A percentile compares a stretch with the other conserved stretches of the same genome.
These are phyloP conservation scores for Campylorhamphus procurvoides DNA, from an alignment of 2,113 vertebrate species.

Conservation along the genomic window DNA sequence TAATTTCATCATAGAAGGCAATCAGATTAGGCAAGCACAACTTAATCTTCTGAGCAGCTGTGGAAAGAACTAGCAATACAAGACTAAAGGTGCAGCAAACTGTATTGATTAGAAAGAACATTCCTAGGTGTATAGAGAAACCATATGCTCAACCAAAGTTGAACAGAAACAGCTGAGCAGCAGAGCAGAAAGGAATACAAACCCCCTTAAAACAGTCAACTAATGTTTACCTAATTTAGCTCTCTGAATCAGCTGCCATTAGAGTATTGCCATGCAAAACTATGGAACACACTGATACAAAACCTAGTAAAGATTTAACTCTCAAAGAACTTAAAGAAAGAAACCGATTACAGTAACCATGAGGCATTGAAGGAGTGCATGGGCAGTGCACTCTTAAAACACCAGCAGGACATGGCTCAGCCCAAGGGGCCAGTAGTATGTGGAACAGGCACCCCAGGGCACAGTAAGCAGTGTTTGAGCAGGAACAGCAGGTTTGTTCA, in stretches of 20 bases:
- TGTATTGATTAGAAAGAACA: background rate
- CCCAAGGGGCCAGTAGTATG: too few species aligned
- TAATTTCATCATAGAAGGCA: background rate
- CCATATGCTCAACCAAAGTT: background rate
- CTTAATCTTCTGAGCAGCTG: background rate
- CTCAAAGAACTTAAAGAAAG: background rate
- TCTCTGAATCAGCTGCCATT: background rate
- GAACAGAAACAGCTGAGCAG: background rate
- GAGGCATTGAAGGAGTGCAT: background rate
- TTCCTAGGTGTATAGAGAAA: background rate
- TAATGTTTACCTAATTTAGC: background rate
- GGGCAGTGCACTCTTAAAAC: background rate
- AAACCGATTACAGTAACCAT: background rate
- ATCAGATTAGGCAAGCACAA: background rate
- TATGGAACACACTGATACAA: background rate
- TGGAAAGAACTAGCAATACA: background rate
- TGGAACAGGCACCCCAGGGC: background rate
- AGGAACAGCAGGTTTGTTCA: background rate
- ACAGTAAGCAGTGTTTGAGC: background rate
- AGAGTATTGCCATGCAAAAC: background rate
- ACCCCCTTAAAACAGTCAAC: background rate
- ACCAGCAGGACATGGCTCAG: background rate
- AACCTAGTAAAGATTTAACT: background rate
- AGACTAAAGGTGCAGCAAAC: background rate
- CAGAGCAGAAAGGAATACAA: background rate